Evolutionary conservation across 2,113 vertebrate genomes (phyloP).

Genomic region (Petrocephalus microphthalmus): DNA sequence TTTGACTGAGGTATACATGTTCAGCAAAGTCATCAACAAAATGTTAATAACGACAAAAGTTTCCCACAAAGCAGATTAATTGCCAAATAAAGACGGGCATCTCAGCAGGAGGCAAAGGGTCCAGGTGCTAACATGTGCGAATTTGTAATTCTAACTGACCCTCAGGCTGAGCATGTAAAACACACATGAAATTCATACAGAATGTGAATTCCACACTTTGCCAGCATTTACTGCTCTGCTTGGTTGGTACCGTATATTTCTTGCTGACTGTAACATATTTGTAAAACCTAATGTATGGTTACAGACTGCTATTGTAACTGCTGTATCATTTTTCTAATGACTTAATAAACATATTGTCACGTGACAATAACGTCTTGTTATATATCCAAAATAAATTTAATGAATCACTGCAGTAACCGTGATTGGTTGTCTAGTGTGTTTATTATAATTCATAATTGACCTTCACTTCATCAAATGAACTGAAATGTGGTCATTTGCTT

Average conservation of each 20-base stretch:
- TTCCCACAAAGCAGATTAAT: background rate
- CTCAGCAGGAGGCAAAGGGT: background rate
- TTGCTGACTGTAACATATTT: background rate
- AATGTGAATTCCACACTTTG: background rate
- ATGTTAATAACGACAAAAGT: background rate
- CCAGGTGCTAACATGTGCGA: background rate
- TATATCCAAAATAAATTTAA: background rate
- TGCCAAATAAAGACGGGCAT: background rate
- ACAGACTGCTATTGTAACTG: background rate
- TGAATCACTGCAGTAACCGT: background rate
- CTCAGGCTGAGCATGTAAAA: background rate
- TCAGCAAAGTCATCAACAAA: background rate
- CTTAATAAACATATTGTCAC: background rate
- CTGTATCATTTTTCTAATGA: background rate
- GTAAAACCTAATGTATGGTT: background rate
- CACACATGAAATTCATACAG: background rate
- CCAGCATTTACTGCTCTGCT: background rate
- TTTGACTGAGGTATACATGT: background rate
- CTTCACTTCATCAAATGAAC: background rate
- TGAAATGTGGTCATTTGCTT: constrained; percentile 27
- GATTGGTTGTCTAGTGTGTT: background rate
- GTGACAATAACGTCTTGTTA: background rate
- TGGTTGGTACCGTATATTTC: too few species aligned
- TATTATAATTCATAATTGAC: background rate
- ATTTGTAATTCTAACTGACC: background rate